phyloP scores from a whole-genome alignment of 1,140 invertebrate species.

The Paraescarpia echinospica region DNA sequence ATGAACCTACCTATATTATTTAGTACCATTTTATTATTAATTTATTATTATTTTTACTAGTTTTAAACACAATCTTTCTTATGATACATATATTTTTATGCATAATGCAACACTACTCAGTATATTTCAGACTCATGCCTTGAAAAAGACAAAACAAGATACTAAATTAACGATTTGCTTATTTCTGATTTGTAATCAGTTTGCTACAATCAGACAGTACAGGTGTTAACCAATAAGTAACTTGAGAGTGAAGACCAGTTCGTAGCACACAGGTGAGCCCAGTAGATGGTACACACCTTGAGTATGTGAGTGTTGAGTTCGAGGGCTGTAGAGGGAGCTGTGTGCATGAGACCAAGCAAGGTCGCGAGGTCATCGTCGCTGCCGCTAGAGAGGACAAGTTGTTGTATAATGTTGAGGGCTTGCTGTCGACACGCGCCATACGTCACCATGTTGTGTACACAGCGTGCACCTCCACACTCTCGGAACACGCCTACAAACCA shows the following conservation, averaged over 20 bases:
- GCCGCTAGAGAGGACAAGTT: constrained; percentile 84
- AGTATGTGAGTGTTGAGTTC: constrained; percentile 88
- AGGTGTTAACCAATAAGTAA: neutral
- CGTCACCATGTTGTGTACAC: constrained; percentile 86
- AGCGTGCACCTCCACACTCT: constrained; percentile 87
- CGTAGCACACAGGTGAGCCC: neutral
- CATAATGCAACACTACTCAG: no score
- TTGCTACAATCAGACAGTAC: neutral
- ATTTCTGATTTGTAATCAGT: neutral
- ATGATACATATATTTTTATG: no score
- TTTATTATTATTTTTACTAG: no score
- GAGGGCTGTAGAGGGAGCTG: constrained; percentile 75
- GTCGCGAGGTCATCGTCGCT: constrained; percentile 95
- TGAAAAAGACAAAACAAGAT: no score
- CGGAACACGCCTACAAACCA: constrained; percentile 71
- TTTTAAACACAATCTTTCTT: no score
- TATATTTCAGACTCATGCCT: no score
- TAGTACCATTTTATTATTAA: no score
- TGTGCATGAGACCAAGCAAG: constrained; percentile 86
- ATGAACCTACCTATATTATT: no score
- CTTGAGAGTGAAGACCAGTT: neutral
- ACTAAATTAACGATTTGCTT: no score
- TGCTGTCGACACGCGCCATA: constrained; percentile 79
- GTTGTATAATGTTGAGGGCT: constrained; percentile 74
- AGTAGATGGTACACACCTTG: constrained; percentile 63